Base-by-base conservation (phyloP, 2,113 vertebrate species). In the Picathartes gymnocephalus region DNA sequence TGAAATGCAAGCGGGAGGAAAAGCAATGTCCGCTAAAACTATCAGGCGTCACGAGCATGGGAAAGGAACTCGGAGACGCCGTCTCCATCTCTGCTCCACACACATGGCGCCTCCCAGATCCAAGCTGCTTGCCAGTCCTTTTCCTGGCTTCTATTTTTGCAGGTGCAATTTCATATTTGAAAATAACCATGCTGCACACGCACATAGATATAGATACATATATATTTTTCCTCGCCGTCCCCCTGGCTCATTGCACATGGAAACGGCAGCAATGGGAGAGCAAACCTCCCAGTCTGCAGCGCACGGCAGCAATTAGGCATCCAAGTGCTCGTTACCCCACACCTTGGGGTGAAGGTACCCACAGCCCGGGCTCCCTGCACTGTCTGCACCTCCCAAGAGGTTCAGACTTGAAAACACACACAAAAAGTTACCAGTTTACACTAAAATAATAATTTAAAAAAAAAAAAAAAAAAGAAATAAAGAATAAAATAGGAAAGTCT, bases 101-200 rank as follows among this genome's bases (percentile, higher is more conserved):
- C 12, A 40, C 68, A 82, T 83, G n/a, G 37, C 10, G 22, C 88
- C 93, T 93, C 92, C 92, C 71, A 62, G 84, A 81, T 79, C 71
- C 2, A 4, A 82, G 76, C 64, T 68, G 71, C 87, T 74, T 18
- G 47, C 92, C 82, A 93, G 92, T 93, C 92, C 82, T 64, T 68
- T 83, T 88, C 90, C 93, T 95, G 86, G 92, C 88, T 91, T 93
- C 90, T 96, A 95, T 96, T 96, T 96, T 93, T 94, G 90, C 95
- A 97, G 94, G 95, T 96, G 96, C 76, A 93, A 92, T 85, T 93
- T 90, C 30, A 1, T 81, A 58, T 72, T 95, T 90, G 92, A 90
- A 92, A 96, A 96, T 95, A 97, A 93, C 94, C 93, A 83, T 73
- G 90, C 88, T 81, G 92, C 85, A 93, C 82, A 90, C 7, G 8